These are phyloP conservation scores for Limnothrissa miodon DNA, from an alignment of 2,113 vertebrate genomes.

Conservation along the genomic window DNA sequence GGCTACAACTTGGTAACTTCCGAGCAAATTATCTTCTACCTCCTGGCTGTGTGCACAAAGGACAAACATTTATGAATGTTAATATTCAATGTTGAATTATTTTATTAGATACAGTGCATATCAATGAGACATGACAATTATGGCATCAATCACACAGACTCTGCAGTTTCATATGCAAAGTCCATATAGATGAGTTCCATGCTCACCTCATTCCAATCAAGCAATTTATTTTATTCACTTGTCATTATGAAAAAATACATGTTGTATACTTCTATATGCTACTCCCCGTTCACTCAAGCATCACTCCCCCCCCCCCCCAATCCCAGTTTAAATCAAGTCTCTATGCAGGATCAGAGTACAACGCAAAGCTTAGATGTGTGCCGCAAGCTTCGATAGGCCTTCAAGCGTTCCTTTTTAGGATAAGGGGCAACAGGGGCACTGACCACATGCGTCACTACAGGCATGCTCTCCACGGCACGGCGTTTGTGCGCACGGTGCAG, in stretches of 20 bases:
- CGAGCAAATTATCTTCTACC: too few relatives aligned
- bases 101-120: conserved; percentile 31
- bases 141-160: conserved; percentile 19
- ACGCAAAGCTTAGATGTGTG: conserved; percentile 92
- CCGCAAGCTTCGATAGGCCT: conserved; percentile 74
- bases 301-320: conserved; percentile 28
- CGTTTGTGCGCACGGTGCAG: conserved; percentile 85
- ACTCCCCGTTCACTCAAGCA: not conserved
- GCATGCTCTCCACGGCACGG: conserved; percentile 76
- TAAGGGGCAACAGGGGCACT: conserved; percentile 42
- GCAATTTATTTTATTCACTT: not conserved
- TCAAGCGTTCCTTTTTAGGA: conserved; percentile 70
- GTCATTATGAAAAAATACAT: not conserved
- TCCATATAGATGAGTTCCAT: not conserved
- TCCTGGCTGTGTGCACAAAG: too few relatives aligned
- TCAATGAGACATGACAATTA: conserved; percentile 15
- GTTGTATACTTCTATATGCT: not conserved
- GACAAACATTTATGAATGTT: not conserved
- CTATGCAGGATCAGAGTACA: conserved; percentile 77
- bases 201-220: not conserved
- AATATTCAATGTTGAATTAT: not conserved
- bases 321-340: conserved; percentile 31
- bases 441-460: conserved; percentile 68
- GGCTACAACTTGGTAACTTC: too few relatives aligned
- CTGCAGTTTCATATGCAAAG: not conserved